Percentiles rank a stretch among this genome's conserved stretches.
Conservation (phyloP, 1,140 invertebrate genomes). For the Drosophila yakuba region DNA sequence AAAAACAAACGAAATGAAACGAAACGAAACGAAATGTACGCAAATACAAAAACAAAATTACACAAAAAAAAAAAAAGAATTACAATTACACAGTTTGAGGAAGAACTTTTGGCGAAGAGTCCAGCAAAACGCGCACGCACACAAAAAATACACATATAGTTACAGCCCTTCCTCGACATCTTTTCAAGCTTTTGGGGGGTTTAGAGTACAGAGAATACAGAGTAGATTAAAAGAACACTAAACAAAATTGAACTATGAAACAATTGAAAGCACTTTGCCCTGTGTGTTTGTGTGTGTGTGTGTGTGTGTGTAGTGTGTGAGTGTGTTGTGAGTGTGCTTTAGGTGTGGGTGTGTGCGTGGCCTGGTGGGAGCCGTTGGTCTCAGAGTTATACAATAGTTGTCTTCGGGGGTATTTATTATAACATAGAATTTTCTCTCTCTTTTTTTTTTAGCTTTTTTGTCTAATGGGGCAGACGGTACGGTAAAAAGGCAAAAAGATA, state of each 20-base stretch:
- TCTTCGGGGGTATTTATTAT: not conserved
- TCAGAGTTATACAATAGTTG: conserved; percentile 3
- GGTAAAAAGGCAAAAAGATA: conserved; percentile 30
- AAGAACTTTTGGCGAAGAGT: conserved; percentile 20
- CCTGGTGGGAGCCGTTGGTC: conserved; percentile 16
- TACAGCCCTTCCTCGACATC: conserved; percentile 18
- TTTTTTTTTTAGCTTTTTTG: not conserved
- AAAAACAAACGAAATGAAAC: conserved; percentile 22
- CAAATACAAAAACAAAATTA: no score
- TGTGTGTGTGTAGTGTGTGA: not conserved
- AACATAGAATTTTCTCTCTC: not conserved
- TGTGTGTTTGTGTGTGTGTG: conserved; percentile 9
- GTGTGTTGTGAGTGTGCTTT: not conserved
- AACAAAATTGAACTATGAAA: conserved; percentile 66
- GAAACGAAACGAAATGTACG: not conserved
- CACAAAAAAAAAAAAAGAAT: no score
- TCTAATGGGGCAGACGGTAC: not conserved
- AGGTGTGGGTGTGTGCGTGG: conserved; percentile 9
- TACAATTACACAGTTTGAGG: conserved; percentile 20
- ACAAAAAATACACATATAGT: conserved; percentile 23
- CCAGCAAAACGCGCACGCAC: conserved; percentile 27
- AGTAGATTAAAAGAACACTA: conserved; percentile 40
- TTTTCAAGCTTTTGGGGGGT: not conserved
- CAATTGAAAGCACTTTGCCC: conserved; percentile 70
- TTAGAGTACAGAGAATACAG: conserved; percentile 22